Conservation (phyloP, 2,113 vertebrate species). For the Rostratula benghalensis region DNA sequence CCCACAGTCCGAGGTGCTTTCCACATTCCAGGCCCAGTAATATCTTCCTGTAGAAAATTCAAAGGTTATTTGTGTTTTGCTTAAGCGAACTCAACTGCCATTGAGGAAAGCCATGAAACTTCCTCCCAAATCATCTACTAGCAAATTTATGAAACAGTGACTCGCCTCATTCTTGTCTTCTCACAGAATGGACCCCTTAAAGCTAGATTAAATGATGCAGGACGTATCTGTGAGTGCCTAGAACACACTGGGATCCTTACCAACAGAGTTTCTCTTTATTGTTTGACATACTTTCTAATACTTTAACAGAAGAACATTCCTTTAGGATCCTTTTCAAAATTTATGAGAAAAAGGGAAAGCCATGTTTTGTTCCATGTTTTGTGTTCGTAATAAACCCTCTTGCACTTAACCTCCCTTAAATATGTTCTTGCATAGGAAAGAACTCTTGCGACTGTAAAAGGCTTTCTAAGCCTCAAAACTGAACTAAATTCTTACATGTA, state of each 20-base stretch:
- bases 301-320: background rate
- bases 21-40: background rate
- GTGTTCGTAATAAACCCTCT: background rate
- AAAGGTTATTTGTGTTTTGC: background rate
- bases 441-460: background rate
- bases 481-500: background rate
- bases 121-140: background rate
- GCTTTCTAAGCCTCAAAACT: background rate
- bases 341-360: background rate
- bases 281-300: background rate
- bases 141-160: background rate
- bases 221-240: background rate
- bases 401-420: background rate
- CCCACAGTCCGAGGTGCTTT: background rate
- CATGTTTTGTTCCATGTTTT: background rate
- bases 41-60: background rate
- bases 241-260: background rate
- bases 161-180: background rate
- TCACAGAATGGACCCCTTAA: background rate
- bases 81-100: background rate
- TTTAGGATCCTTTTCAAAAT: background rate
- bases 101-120: background rate
- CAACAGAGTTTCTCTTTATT: background rate
- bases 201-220: background rate
- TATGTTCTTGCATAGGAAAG: background rate